Evolutionary conservation across 2,113 vertebrate species (phyloP).

Genomic region (Phalacrocorax brasilianus): DNA sequence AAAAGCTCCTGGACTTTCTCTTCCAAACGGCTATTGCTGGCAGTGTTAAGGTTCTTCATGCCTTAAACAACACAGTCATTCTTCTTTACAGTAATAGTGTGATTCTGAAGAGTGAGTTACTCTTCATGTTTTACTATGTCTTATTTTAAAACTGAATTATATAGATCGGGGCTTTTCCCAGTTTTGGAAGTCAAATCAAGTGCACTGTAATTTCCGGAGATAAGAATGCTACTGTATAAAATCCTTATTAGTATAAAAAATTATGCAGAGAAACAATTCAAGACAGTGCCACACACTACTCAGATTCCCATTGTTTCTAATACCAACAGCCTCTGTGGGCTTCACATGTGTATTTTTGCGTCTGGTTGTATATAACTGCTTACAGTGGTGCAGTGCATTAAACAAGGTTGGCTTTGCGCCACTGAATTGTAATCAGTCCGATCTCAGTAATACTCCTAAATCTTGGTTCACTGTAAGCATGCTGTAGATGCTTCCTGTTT

Average conservation of each 20-base stretch:
- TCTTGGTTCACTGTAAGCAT: not conserved
- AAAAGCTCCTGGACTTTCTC: not conserved
- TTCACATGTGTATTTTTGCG: not conserved
- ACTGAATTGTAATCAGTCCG: not conserved
- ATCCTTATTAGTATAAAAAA: not conserved
- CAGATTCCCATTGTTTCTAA: not conserved
- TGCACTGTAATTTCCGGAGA: not conserved
- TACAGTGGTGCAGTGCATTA: not conserved
- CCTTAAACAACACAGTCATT: not conserved
- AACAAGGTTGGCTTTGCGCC: not conserved
- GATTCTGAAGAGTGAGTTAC: not conserved
- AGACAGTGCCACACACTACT: not conserved
- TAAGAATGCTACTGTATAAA: not conserved
- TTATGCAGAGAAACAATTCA: not conserved
- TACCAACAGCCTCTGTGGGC: not conserved
- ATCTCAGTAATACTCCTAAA: conserved; percentile 5
- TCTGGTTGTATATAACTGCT: not conserved
- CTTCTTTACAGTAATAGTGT: not conserved
- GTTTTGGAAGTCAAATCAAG: not conserved
- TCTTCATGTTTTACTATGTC: not conserved
- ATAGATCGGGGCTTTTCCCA: not conserved
- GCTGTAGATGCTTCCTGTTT: not conserved
- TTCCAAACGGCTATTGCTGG: not conserved
- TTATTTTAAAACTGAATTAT: not conserved
- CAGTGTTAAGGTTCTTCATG: not conserved